phyloP scores from a whole-genome alignment of 2,888 invertebrate species.

The Ectropis crepuscularia region DNA sequence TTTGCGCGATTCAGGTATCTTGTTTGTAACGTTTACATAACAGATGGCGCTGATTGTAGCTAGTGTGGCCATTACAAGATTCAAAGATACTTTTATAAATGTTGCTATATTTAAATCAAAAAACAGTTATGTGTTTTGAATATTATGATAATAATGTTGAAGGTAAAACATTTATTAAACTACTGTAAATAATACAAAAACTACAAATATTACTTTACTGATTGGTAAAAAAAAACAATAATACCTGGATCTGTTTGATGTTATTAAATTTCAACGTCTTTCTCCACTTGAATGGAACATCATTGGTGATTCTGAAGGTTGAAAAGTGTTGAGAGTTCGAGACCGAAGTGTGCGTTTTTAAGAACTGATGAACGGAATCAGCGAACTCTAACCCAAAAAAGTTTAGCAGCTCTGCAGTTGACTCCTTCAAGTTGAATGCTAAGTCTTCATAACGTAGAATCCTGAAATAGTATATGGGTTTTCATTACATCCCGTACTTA shows the following conservation, averaged over 20 bases:
- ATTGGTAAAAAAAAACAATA: neutral
- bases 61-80: too few species aligned
- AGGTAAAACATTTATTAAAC: too few species aligned
- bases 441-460: conserved; percentile 2
- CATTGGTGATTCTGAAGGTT: neutral
- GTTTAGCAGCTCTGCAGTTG: neutral
- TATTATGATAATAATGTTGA: too few species aligned
- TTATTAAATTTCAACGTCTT: neutral
- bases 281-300: conserved; percentile 14
- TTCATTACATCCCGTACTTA: neutral
- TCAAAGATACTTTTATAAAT: too few species aligned
- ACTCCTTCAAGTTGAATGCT: neutral
- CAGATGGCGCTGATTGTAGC: too few species aligned
- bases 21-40: too few species aligned
- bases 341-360: conserved; percentile 3
- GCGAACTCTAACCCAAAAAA: neutral
- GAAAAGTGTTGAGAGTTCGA: conserved; percentile 1
- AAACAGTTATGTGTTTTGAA: too few species aligned
- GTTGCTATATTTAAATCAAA: too few species aligned
- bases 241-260: conserved; percentile 10
- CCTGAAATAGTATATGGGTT: neutral
- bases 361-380: neutral
- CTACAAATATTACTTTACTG: too few species aligned
- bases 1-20: too few species aligned
- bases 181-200: too few species aligned